Conservation (phyloP, 2,888 invertebrate species). For the Latrodectus hesperus region DNA sequence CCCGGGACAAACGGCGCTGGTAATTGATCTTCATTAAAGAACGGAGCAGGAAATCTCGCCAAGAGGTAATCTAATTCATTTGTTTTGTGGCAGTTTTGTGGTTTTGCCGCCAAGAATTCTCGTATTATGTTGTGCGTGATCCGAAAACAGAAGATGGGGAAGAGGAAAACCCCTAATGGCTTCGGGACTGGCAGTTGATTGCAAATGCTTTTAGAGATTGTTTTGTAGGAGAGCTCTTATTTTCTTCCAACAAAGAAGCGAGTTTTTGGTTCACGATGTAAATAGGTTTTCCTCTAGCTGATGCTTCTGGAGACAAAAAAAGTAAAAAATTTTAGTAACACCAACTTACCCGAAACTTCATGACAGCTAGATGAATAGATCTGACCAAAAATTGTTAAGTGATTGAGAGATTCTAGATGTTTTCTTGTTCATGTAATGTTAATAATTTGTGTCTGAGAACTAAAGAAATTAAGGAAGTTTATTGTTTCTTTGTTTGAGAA, state of each 20-base stretch:
- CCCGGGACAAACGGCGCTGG: background rate
- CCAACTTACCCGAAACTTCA: background rate
- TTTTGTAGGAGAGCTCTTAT: conserved; percentile 16
- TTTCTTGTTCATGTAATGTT: too few relatives aligned
- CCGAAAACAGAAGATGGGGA: conserved; percentile 4
- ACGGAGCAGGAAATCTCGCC: conserved; percentile 1
- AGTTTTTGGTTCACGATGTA: background rate
- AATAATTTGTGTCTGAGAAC: too few relatives aligned
- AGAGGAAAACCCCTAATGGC: conserved; percentile 6
- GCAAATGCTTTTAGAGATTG: conserved; percentile 23
- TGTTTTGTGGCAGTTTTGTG: conserved; percentile 54
- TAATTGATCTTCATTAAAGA: conserved; percentile 51
- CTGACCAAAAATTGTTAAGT: too few relatives aligned
- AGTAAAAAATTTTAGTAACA: background rate
- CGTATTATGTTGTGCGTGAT: conserved; percentile 13
- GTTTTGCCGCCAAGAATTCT: conserved; percentile 10
- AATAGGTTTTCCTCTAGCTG: background rate
- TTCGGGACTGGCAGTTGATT: background rate
- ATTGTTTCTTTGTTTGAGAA: too few relatives aligned
- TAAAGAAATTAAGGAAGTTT: too few relatives aligned
- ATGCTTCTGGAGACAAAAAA: background rate
- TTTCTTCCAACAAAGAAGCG: background rate
- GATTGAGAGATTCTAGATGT: too few relatives aligned
- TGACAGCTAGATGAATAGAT: background rate
- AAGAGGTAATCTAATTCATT: conserved; percentile 53